These are phyloP conservation scores for Neosilurus mollespiculum DNA, from an alignment of 2,797 vertebrate species.

Conservation along the genomic window DNA sequence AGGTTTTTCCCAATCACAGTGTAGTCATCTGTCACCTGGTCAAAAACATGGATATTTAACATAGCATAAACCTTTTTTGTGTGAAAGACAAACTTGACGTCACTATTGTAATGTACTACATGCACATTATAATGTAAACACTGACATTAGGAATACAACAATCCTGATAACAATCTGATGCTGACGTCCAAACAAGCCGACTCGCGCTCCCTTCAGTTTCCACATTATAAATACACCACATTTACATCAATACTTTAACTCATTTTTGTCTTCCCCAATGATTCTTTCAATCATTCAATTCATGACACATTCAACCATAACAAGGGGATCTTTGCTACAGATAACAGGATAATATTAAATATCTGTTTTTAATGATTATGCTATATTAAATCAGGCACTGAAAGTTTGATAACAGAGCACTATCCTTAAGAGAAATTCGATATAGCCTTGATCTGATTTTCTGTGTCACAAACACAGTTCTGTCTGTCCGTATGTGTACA, in stretches of 20 bases:
- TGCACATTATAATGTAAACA: background rate
- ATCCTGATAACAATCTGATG: background rate
- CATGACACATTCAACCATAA: background rate
- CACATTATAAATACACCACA: background rate
- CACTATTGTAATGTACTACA: background rate
- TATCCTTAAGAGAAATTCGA: no score
- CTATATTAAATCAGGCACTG: background rate
- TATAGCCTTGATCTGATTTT: no score
- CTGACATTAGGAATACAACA: background rate
- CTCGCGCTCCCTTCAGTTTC: background rate
- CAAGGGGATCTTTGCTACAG: no score
- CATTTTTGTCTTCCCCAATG: background rate
- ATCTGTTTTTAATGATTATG: background rate
- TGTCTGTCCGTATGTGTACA: no score
- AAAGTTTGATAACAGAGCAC: background rate
- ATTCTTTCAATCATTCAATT: no score
- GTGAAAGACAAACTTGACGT: background rate
- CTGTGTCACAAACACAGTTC: no score
- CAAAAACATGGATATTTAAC: constrained; percentile 10
- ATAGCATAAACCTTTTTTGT: background rate
- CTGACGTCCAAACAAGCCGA: background rate
- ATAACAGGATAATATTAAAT: background rate
- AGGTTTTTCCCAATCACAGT: constrained; percentile 90
- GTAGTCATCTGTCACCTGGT: constrained; percentile 89
- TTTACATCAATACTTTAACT: background rate